A percentile compares a stretch with the other conserved stretches of the same genome.
phyloP scores from a whole-genome alignment of 2,888 invertebrate species.

The Chelonus formosanus region DNA sequence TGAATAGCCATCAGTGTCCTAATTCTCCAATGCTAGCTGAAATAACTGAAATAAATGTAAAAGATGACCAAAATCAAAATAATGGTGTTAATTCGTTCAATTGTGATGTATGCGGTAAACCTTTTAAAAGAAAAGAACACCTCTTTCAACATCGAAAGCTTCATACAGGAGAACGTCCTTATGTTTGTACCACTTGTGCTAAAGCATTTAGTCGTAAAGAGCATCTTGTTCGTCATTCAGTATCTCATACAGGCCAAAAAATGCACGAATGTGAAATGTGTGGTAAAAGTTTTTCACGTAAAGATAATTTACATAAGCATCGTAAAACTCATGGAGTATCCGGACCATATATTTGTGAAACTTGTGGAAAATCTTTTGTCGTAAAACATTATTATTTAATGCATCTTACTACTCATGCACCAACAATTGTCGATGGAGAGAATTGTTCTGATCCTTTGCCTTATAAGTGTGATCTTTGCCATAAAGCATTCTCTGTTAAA shows the following conservation, averaged over 20 bases:
- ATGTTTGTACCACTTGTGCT: constrained; percentile 72
- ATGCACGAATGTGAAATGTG: constrained; percentile 73
- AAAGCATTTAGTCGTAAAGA: constrained; percentile 77
- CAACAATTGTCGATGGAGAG: constrained; percentile 50
- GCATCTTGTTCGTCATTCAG: constrained; percentile 73
- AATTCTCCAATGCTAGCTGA: constrained; percentile 49
- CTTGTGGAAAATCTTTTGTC: constrained; percentile 74
- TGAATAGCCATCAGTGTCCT: constrained; percentile 53
- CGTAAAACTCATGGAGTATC: constrained; percentile 70
- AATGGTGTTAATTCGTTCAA: constrained; percentile 54
- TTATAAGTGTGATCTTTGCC: constrained; percentile 71
- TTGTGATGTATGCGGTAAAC: constrained; percentile 72
- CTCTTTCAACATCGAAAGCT: constrained; percentile 75
- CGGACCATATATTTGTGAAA: constrained; percentile 72
- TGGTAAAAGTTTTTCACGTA: constrained; percentile 69
- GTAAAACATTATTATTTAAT: constrained; percentile 74
- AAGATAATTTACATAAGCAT: constrained; percentile 71
- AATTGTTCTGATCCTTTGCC: constrained; percentile 60
- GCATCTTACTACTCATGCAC: constrained; percentile 69
- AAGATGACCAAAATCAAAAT: constrained; percentile 40
- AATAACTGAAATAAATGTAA: constrained; percentile 45
- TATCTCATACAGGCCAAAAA: constrained; percentile 75
- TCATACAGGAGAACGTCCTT: constrained; percentile 75
- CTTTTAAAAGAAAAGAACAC: constrained; percentile 76
- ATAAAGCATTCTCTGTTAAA: constrained; percentile 70